Conservation (phyloP, 2,797 vertebrate genomes). For the Xerus rutilus region DNA sequence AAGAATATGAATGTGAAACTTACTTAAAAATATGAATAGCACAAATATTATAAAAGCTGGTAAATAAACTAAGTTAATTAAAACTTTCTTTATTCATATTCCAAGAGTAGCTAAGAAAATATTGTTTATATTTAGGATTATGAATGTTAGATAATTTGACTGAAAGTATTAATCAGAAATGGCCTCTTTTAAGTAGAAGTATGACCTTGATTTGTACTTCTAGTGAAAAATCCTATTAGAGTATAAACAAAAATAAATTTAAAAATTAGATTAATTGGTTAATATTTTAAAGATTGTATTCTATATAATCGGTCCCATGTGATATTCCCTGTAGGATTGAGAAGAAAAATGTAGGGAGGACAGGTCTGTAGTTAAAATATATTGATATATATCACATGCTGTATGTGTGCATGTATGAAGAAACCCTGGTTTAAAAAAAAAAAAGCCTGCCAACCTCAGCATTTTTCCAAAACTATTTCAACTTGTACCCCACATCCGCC, state of each 20-base stretch:
- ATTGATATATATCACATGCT: background rate
- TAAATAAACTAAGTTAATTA: constrained; percentile 23
- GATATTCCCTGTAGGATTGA: background rate
- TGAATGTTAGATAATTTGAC: constrained; percentile 54
- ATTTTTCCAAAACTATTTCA: background rate
- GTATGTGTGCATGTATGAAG: background rate
- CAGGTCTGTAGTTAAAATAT: background rate
- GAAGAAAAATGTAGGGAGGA: background rate
- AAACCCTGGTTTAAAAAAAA: background rate
- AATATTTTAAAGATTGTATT: background rate
- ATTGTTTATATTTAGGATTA: constrained; percentile 34
- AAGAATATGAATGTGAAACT: background rate
- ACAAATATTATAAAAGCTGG: constrained; percentile 46
- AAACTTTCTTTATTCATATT: constrained; percentile 47
- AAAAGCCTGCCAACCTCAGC: background rate
- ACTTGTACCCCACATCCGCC: background rate
- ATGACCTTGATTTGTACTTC: constrained; percentile 1
- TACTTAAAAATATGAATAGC: background rate
- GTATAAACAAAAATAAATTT: constrained; percentile 35
- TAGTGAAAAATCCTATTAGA: constrained; percentile 40
- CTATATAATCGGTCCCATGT: background rate
- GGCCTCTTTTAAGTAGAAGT: background rate
- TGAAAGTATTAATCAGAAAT: constrained; percentile 35
- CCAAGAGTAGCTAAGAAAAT: background rate
- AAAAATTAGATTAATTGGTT: background rate